Conservation (phyloP, 2,888 invertebrate genomes). For the Lithodes maja region DNA sequence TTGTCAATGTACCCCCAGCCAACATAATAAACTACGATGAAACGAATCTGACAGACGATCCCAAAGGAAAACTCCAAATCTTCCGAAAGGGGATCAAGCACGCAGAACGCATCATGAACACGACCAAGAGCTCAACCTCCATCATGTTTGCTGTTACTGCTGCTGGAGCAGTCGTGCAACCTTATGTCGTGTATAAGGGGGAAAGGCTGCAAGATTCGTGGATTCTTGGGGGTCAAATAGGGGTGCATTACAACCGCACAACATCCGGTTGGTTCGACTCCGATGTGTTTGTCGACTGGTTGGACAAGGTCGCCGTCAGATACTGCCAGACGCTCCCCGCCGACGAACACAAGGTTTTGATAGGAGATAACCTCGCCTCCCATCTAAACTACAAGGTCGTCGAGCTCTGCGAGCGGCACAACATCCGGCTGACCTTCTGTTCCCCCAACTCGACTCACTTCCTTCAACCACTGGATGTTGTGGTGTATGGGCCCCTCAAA, state of each 20-base stretch:
- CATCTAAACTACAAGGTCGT: neutral
- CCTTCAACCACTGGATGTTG: neutral
- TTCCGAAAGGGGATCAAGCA: conserved; percentile 73
- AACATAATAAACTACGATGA: conserved; percentile 74
- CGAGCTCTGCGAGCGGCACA: neutral
- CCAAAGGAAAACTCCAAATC: conserved; percentile 72
- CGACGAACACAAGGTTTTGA: neutral
- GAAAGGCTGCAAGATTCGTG: conserved; percentile 74
- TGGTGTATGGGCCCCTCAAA: neutral
- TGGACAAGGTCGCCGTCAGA: neutral
- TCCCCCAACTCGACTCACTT: neutral
- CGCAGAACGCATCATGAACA: conserved; percentile 33
- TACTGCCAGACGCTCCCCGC: neutral
- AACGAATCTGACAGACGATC: conserved; percentile 73
- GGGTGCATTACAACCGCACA: conserved; percentile 74
- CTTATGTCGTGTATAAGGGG: conserved; percentile 73
- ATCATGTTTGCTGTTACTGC: conserved; percentile 72
- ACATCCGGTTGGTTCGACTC: conserved; percentile 73
- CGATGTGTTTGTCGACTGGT: conserved; percentile 73
- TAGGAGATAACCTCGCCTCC: neutral
- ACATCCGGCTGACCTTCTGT: neutral
- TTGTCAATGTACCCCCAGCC: conserved; percentile 29
- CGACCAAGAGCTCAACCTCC: neutral
- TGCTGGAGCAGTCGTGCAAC: conserved; percentile 61
- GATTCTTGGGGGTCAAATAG: conserved; percentile 74